These are phyloP conservation scores for Rhinella marina DNA, from an alignment of 2,797 vertebrate species.

Conservation along the genomic window DNA sequence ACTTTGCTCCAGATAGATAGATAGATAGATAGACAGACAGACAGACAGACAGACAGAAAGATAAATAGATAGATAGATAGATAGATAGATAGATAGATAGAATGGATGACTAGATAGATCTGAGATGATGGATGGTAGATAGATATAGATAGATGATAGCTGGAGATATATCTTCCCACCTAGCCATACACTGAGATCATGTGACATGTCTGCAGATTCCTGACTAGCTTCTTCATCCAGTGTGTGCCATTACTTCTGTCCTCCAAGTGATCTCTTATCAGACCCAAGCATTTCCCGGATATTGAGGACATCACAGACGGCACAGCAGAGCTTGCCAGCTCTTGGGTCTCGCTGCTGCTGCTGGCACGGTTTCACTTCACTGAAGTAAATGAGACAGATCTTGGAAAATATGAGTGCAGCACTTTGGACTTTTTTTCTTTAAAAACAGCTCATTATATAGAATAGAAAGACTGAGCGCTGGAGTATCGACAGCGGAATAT, in stretches of 20 bases:
- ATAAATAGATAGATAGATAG: too few relatives aligned
- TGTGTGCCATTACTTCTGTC: background rate
- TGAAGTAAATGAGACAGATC: slow-evolving; percentile 25
- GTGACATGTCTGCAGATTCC: background rate
- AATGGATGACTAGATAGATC: too few relatives aligned
- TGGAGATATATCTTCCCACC: background rate
- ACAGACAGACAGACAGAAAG: too few relatives aligned
- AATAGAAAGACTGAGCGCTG: slow-evolving; percentile 71
- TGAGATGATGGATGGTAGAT: too few relatives aligned
- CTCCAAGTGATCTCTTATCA: slow-evolving; percentile 26
- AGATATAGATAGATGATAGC: too few relatives aligned
- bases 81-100: too few relatives aligned
- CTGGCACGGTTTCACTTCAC: slow-evolving; percentile 32
- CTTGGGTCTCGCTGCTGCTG: slow-evolving; percentile 36
- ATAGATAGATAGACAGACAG: too few relatives aligned
- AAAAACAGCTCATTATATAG: slow-evolving; percentile 67
- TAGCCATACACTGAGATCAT: background rate
- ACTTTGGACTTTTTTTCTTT: slow-evolving; percentile 11
- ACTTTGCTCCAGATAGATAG: too few relatives aligned
- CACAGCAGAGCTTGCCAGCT: slow-evolving; percentile 24
- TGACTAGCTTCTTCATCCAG: background rate
- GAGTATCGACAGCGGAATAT: slow-evolving; percentile 73
- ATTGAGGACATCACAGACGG: slow-evolving; percentile 28
- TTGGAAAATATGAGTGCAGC: slow-evolving; percentile 6
- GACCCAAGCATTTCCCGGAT: slow-evolving; percentile 49